Base-by-base conservation (phyloP, 2,113 vertebrate species). In the Anser cygnoides region DNA sequence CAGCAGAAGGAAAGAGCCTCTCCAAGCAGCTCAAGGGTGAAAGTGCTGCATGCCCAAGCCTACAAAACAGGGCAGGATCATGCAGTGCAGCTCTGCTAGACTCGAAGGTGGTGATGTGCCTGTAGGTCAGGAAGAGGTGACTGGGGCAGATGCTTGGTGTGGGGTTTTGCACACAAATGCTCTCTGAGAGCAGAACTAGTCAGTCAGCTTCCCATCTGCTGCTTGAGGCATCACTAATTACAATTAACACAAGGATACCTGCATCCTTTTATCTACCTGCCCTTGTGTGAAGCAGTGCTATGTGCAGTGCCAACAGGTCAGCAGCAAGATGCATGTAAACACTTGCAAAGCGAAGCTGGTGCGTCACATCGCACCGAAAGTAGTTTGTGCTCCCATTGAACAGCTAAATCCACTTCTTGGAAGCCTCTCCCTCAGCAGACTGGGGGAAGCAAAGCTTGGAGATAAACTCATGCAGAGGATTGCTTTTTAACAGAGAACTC, bases 401-500 rank as follows among this genome's bases (percentile, higher is more conserved):
- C 11, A 29, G 35, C 74, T 33, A 59, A 13, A 25, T 3, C 8
- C 25, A 7, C 5, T 43, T 84, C 52, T 2, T 17, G 50, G 71
- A 6, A 70, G n/a, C 37, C 11, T 78, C 73, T 5, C 23, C 13
- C 58, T 63, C 54, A 76, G 28, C 83, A 58, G 84, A 29, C 61
- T 52, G 86, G 57, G 75, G 46, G 4, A 79, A 76, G 65, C 20
- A 9, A 88, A 78, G 49, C 89, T 41, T 2, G 74, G 86, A 49
- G 89, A 73, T 68, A 77, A 83, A 74, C 94, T 97, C 84, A 71
- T 85, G 95, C 93, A 74, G 90, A 95, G 97, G 93, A 95, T 67
- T 89, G 77, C 95, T 96, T 97, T 44, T 96, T 96, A 95, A 78
- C 97, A 96, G 66, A 93, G 43, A 97, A 95, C 96, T 92, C 91